Percentiles rank a stretch among this genome's conserved stretches.
Evolutionary conservation across 2,888 invertebrate species (phyloP).

Genomic region (Drepana falcataria): DNA sequence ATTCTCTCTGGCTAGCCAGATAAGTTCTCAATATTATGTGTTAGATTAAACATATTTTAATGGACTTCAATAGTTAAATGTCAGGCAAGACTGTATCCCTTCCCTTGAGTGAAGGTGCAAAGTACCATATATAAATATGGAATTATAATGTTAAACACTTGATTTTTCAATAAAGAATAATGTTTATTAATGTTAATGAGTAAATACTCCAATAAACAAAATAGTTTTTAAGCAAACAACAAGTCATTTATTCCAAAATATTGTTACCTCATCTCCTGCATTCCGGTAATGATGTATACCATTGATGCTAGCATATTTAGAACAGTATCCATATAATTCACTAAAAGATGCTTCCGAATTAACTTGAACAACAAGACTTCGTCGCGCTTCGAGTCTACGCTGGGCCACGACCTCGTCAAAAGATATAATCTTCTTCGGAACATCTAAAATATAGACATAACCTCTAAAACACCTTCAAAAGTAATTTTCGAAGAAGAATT

Average conservation of each 20-base stretch:
- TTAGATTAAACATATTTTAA: too few relatives aligned
- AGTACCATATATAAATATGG: too few relatives aligned
- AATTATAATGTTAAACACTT: too few relatives aligned
- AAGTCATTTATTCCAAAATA: not conserved
- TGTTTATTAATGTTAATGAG: too few relatives aligned
- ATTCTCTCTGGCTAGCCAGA: too few relatives aligned
- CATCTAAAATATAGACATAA: slow-evolving; percentile 60
- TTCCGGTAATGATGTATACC: slow-evolving; percentile 82
- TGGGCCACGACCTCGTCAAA: slow-evolving; percentile 80
- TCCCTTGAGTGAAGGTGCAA: too few relatives aligned
- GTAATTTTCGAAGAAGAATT: slow-evolving; percentile 9
- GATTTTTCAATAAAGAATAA: too few relatives aligned
- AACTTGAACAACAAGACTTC: slow-evolving; percentile 87
- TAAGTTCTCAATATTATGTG: too few relatives aligned
- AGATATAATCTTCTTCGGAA: slow-evolving; percentile 44
- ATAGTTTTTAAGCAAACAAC: too few relatives aligned
- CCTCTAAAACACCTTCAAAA: slow-evolving; percentile 45
- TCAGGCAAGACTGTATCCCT: too few relatives aligned
- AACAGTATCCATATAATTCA: slow-evolving; percentile 85
- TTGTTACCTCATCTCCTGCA: slow-evolving; percentile 60
- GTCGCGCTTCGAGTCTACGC: slow-evolving; percentile 81
- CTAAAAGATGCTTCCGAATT: slow-evolving; percentile 83
- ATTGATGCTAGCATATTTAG: slow-evolving; percentile 80
- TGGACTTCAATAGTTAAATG: too few relatives aligned
- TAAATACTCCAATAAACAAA: too few relatives aligned